Conservation (phyloP, 2,797 vertebrate species). For the Luscinia luscinia region DNA sequence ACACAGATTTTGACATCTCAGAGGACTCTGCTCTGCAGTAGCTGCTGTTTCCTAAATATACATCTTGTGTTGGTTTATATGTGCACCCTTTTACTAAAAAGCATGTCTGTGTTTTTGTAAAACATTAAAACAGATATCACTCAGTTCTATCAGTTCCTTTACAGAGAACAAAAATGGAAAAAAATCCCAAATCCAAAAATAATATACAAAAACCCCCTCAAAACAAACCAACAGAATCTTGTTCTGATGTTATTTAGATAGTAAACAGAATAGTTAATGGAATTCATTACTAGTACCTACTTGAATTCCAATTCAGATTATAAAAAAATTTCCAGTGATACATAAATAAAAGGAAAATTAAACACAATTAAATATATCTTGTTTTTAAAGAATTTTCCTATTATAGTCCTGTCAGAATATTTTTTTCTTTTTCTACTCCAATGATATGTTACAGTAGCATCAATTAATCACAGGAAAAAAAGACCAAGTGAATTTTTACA, state of each 20-base stretch:
- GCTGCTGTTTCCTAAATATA: neutral
- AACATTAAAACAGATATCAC: neutral
- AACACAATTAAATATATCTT: neutral
- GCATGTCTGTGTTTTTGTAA: neutral
- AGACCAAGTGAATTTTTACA: neutral
- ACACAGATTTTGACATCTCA: neutral
- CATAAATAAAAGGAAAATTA: neutral
- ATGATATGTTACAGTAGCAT: neutral
- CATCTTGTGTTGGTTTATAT: neutral
- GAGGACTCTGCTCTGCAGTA: neutral
- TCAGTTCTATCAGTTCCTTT: neutral
- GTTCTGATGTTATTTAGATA: neutral
- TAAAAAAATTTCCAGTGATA: neutral
- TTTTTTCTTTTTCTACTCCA: neutral
- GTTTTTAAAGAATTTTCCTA: neutral
- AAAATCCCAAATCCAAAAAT: neutral
- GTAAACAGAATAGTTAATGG: neutral
- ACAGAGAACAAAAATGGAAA: neutral
- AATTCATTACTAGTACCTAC: neutral
- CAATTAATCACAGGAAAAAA: neutral
- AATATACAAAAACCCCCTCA: neutral
- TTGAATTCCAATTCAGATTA: neutral
- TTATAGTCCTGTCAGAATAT: neutral
- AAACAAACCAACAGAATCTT: neutral
- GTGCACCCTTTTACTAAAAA: neutral